A percentile compares a stretch with the other conserved stretches of the same genome.
phyloP scores from a whole-genome alignment of 2,888 invertebrate genomes.

The Torymus aiolomorphi region DNA sequence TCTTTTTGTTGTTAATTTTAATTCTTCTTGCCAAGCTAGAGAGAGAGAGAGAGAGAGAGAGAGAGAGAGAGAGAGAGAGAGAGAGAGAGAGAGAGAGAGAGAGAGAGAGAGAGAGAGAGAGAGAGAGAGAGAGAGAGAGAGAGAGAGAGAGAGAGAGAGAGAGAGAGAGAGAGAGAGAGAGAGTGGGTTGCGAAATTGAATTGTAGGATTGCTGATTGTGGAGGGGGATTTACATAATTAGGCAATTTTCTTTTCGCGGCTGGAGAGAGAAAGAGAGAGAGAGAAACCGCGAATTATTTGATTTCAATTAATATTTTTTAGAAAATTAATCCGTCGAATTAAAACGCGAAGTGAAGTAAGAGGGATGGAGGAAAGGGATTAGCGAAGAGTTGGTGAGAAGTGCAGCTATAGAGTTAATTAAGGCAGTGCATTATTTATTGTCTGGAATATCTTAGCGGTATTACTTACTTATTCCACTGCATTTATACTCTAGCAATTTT shows the following conservation, averaged over 20 bases:
- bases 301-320: constrained; percentile 10
- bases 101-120: not conserved
- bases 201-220: constrained; percentile 42
- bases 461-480: too few relatives aligned
- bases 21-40: constrained; percentile 16
- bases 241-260: constrained; percentile 23
- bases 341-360: not conserved
- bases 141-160: not conserved
- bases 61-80: not conserved
- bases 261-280: not conserved
- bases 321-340: not conserved
- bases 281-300: not conserved
- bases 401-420: not conserved
- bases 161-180: not conserved
- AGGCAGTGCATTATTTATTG: too few relatives aligned
- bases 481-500: too few relatives aligned
- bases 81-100: not conserved
- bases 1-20: constrained; percentile 18
- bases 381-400: not conserved
- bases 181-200: constrained; percentile 35
- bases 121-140: not conserved
- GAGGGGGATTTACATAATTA: constrained; percentile 45
- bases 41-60: not conserved
- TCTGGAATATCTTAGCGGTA: too few relatives aligned
- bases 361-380: not conserved